These are phyloP conservation scores for Plectropomus leopardus DNA, from an alignment of 2,113 vertebrate species.

Conservation along the genomic window DNA sequence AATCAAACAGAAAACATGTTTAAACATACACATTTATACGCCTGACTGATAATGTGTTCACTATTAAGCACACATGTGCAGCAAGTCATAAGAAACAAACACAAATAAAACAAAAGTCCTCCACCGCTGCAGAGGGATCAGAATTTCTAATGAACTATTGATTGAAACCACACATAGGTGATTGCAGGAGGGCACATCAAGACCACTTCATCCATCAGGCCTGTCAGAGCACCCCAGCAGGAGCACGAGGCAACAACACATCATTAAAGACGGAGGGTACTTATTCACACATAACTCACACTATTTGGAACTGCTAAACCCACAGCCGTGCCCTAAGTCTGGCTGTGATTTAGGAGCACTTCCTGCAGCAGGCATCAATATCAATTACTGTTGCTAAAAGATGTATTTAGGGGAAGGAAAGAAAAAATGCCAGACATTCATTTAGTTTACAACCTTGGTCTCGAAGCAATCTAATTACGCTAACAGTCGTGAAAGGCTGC, in stretches of 20 bases:
- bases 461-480: conserved; percentile 52
- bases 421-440: conserved; percentile 59
- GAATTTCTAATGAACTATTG: conserved; percentile 92
- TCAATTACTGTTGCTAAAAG: conserved; percentile 80
- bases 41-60: conserved; percentile 28
- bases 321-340: conserved; percentile 42
- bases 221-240: conserved; percentile 62
- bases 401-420: conserved; percentile 68
- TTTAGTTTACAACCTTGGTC: conserved; percentile 51
- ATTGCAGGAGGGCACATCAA: conserved; percentile 77
- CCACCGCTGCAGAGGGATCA: conserved; percentile 85
- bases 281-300: conserved; percentile 80
- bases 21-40: neutral
- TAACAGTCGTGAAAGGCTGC: conserved; percentile 19
- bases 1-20: conserved; percentile 25
- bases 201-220: conserved; percentile 83
- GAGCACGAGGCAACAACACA: conserved; percentile 70
- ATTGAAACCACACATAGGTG: conserved; percentile 83
- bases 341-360: conserved; percentile 78
- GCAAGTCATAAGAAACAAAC: conserved; percentile 10
- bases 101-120: conserved; percentile 69
- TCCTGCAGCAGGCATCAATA: conserved; percentile 78
- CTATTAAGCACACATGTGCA: conserved; percentile 3
- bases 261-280: conserved; percentile 77
- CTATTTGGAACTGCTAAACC: conserved; percentile 59